These are phyloP conservation scores for Petrophora chlorosata DNA, from an alignment of 2,888 invertebrate genomes.

Conservation along the genomic window DNA sequence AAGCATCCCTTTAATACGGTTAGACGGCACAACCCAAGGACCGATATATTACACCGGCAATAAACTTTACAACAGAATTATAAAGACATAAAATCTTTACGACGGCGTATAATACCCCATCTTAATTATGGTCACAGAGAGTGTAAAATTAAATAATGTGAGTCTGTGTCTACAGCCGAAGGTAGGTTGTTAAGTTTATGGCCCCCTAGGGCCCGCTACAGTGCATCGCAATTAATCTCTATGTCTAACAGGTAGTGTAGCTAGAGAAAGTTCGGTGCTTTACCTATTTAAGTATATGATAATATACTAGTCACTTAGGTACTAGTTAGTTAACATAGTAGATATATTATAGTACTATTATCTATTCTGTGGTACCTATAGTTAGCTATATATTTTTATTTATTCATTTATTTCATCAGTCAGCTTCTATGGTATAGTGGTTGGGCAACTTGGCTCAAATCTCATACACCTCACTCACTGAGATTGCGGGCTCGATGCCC, in stretches of 20 bases:
- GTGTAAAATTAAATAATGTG: slow-evolving; percentile 28
- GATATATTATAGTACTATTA: too few relatives aligned
- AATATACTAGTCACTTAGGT: neutral
- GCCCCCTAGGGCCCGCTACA: slow-evolving; percentile 12
- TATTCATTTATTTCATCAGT: too few relatives aligned
- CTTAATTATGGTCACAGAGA: slow-evolving; percentile 29
- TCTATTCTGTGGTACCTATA: too few relatives aligned
- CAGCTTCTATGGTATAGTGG: too few relatives aligned
- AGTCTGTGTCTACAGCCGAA: slow-evolving; percentile 10
- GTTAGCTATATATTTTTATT: too few relatives aligned
- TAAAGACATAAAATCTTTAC: slow-evolving; percentile 26
- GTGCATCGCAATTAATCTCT: slow-evolving; percentile 27
- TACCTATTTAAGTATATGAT: neutral
- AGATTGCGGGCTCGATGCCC: too few relatives aligned
- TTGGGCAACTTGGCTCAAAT: too few relatives aligned
- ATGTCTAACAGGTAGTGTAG: slow-evolving; percentile 15
- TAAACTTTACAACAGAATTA: slow-evolving; percentile 29
- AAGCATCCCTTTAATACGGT: slow-evolving; percentile 8
- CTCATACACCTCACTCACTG: too few relatives aligned
- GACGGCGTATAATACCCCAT: slow-evolving; percentile 26
- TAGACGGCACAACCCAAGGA: slow-evolving; percentile 18
- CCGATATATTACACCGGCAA: slow-evolving; percentile 17
- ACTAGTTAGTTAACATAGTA: neutral
- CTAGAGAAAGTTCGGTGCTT: neutral
- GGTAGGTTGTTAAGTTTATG: slow-evolving; percentile 25